Evolutionary conservation across 2,797 vertebrate species (phyloP), one percentile per base, ranked within the genome.

Genomic region (Pelobates cultripes): DNA sequence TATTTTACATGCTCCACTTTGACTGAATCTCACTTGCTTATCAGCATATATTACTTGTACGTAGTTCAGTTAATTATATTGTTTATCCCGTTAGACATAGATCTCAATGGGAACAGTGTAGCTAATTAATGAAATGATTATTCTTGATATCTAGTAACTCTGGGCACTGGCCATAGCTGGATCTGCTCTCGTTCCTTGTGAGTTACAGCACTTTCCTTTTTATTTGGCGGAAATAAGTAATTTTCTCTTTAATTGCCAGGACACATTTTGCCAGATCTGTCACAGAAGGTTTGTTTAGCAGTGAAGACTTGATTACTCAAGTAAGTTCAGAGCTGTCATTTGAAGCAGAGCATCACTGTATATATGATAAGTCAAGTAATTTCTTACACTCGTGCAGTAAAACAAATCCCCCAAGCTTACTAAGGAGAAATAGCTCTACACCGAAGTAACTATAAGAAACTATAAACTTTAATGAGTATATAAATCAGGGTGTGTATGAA

Each of bases 91-190:
- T 84, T 70, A 75, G 67, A 71, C 75, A 79, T 79, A 84, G 77
- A 84, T 84, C 77, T 79, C 82, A 41, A 70, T 72, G 77, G 73
- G 57, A 75, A 15, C 55, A 44, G 70, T 17, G 67, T 57, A 72
- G 76, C 72, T 85, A 85, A 89, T 87, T 85, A 90, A n/a, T n/a
- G n/a, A n/a, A 86, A 86, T 85, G 79, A 81, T 4, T 41, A 8
- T 41, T 70, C 79, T 83, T 86, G 66, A 79, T 83, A 77, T 70
- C 66, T 42, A 57, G 43, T 79, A 75, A 71, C 44, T 75, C 2
- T 66, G 82, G 47, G 9, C 13, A 57, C 14, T 75, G 68, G 78
- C 73, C 74, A 57, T 66, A 13, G 28, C 72, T 71, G 70, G 51
- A 55, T 61, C 67, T 57, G 77, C 55, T 53, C 15, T n/a, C 1